Evolutionary conservation across 1,140 invertebrate genomes (phyloP).

Genomic region (Brachionus koreanus): DNA sequence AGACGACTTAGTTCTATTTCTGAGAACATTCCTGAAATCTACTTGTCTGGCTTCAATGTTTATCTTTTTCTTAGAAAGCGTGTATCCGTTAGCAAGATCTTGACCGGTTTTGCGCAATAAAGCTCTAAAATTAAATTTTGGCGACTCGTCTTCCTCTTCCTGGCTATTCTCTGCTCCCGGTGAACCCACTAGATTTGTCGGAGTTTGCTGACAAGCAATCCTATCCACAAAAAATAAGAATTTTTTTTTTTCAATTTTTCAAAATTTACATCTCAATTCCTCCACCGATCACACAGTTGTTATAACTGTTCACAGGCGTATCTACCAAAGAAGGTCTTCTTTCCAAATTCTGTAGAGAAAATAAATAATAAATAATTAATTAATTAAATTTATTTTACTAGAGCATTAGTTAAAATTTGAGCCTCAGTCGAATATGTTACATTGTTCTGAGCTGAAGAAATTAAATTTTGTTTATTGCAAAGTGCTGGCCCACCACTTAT

Average conservation of each 20-base stretch:
- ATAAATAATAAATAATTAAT: background rate
- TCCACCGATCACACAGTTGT: conserved; percentile 25
- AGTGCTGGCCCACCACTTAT: background rate
- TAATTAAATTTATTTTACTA: background rate
- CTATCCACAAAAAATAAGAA: background rate
- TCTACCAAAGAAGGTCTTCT: conserved; percentile 10
- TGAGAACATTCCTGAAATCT: conserved; percentile 46
- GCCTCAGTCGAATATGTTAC: background rate
- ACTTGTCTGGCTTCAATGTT: conserved; percentile 44
- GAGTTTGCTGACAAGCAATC: background rate
- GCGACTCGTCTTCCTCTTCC: background rate
- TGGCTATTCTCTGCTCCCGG: background rate
- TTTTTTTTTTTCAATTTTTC: background rate
- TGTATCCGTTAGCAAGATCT: conserved; percentile 65
- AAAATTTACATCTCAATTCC: background rate
- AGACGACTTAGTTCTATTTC: conserved; percentile 32
- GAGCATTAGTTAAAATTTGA: conserved; percentile 23
- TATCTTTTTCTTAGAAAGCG: conserved; percentile 63
- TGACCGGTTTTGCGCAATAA: conserved; percentile 66
- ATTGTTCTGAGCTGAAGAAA: background rate
- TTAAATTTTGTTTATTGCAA: background rate
- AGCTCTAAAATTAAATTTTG: conserved; percentile 66
- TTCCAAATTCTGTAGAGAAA: conserved; percentile 26
- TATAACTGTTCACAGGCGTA: background rate
- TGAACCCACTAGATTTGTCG: background rate